Conservation (phyloP, 2,797 vertebrate species). For the Gadopsis marmoratus region DNA sequence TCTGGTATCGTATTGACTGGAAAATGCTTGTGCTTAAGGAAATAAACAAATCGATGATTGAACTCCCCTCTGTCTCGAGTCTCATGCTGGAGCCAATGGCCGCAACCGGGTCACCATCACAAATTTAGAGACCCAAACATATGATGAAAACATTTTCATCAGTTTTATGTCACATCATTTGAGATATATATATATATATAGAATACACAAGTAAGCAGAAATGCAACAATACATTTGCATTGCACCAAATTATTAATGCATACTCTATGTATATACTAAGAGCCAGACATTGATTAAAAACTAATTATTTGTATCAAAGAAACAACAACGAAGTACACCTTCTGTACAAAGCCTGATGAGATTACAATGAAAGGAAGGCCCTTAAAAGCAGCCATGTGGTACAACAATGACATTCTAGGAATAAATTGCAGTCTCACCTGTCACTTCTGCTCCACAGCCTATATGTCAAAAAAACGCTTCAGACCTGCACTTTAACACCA, state of each 20-base stretch:
- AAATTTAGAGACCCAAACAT: not conserved
- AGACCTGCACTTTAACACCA: not conserved
- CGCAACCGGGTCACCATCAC: too few species aligned
- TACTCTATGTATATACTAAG: not conserved
- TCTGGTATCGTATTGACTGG: too few species aligned
- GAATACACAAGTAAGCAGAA: not conserved
- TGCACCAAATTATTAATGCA: not conserved
- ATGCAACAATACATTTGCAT: not conserved
- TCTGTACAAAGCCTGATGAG: not conserved
- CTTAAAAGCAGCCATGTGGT: conserved; percentile 19
- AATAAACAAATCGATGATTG: too few species aligned
- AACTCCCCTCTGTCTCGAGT: too few species aligned
- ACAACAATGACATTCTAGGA: conserved; percentile 7
- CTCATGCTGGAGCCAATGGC: too few species aligned
- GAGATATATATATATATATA: not conserved
- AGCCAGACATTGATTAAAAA: not conserved
- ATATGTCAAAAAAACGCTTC: not conserved
- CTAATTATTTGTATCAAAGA: not conserved
- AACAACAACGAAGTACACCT: not conserved
- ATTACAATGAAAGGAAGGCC: not conserved
- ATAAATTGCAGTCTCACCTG: not conserved
- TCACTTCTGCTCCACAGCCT: conserved; percentile 3
- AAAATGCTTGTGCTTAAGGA: too few species aligned
- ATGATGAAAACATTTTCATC: not conserved
- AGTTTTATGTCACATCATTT: not conserved